phyloP scores from a whole-genome alignment of 1,140 invertebrate genomes.

The Pollicipes pollicipes region DNA sequence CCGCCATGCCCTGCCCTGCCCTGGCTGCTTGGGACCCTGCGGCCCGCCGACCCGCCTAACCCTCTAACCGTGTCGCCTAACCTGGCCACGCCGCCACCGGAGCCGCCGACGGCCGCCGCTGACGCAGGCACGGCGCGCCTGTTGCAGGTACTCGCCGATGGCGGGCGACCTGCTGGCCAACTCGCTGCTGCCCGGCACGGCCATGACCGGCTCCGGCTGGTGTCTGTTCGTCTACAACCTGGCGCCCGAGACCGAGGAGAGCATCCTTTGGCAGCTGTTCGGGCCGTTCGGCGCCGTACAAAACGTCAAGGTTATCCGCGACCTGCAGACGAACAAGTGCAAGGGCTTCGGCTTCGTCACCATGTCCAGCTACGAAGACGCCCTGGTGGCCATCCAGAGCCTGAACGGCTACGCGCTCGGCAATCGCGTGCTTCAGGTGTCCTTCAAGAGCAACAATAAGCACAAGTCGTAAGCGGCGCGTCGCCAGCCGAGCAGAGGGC shows the following conservation, averaged over 20 bases:
- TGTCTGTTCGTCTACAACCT: constrained; percentile 99
- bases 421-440: constrained; percentile 93
- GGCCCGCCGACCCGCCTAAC: background rate
- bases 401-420: constrained; percentile 94
- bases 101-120: background rate
- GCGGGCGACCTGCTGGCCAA: constrained; percentile 78
- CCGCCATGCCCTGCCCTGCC: background rate
- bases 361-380: constrained; percentile 99
- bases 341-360: constrained; percentile 99
- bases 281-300: constrained; percentile 97
- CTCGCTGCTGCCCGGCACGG: constrained; percentile 53
- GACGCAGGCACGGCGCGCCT: constrained; percentile 14
- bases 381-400: constrained; percentile 88
- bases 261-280: constrained; percentile 95
- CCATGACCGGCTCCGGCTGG: constrained; percentile 58
- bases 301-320: constrained; percentile 90
- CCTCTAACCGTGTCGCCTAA: background rate
- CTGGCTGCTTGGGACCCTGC: too few relatives aligned
- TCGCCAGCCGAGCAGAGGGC: background rate
- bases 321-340: constrained; percentile 95
- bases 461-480: constrained; percentile 23
- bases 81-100: background rate
- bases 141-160: constrained; percentile 72
- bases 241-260: constrained; percentile 94
- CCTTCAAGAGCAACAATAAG: constrained; percentile 68